These are phyloP conservation scores for Cataglyphis altisquamis DNA, from an alignment of 2,888 invertebrate species.

Conservation along the genomic window DNA sequence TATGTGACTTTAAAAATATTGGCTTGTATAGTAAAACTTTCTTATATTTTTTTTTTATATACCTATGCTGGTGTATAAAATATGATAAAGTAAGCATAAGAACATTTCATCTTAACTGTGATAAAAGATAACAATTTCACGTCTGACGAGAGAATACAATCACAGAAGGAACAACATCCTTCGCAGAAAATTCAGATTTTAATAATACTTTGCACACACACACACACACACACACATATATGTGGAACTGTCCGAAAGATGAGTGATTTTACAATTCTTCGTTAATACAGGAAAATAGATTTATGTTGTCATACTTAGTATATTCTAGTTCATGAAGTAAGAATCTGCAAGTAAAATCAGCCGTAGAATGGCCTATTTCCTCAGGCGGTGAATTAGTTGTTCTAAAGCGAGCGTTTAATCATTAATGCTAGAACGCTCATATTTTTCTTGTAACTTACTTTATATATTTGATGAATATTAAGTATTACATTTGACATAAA, in stretches of 20 bases:
- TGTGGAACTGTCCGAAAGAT: background rate
- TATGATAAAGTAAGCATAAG: constrained; percentile 10
- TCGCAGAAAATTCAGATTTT: constrained; percentile 16
- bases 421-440: constrained; percentile 14
- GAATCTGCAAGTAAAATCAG: constrained; percentile 47
- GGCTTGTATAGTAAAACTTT: background rate
- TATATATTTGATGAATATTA: background rate
- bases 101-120: background rate
- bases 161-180: background rate
- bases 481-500: background rate
- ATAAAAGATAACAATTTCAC: constrained; percentile 2
- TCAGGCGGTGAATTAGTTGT: constrained; percentile 29
- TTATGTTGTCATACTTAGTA: constrained; percentile 22
- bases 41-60: background rate
- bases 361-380: constrained; percentile 20
- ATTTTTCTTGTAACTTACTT: constrained; percentile 12
- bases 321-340: constrained; percentile 8
- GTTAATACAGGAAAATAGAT: constrained; percentile 15
- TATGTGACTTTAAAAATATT: constrained; percentile 7
- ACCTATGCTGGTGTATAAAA: background rate
- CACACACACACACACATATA: background rate
- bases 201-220: background rate
- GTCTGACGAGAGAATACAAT: background rate
- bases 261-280: constrained; percentile 24
- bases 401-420: constrained; percentile 42